Evolutionary conservation across 92 coral and sea anemone species (phyloP), one percentile per base, ranked within the genome.

Genomic region (Zoanthus sansibaricus): DNA sequence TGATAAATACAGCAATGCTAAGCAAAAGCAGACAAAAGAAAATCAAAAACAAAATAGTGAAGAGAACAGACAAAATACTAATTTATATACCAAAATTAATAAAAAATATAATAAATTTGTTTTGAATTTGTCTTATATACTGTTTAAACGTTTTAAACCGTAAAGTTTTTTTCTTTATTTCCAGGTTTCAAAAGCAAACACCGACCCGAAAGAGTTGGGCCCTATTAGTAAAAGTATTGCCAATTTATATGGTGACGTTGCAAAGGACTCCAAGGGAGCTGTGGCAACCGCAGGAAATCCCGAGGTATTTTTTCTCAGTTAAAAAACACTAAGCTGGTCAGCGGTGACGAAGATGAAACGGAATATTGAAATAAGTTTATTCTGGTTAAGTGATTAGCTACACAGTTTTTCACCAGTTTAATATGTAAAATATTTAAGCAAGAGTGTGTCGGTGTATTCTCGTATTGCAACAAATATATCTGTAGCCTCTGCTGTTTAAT

Each of bases 141-240:
- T 58, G 15, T 18, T 11, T 58, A 58, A 37, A 37, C 42, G 42
- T 37, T 37, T 2, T 37, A 17, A 62, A 62, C 69, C 6, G 0
- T 16, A 1, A 10, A 11, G 47, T 14, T 8, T 48, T 14, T 30
- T 30, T 25, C 13, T 49, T 76, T 14, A 49, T 16, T 79, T 77
- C n/a, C 59, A 97, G 99, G 96, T 97, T 88, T 98, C 97, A 17
- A 95, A 96, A 46, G 83, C 99, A 10, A 94, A 92, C 32, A 95
- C 98, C n/a, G 98, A 95, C 18, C 99, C 98, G 0, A 91, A 93
- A 18, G 92, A 95, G 76, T 97, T 97, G 49, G 99, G 98, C 30
- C 98, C 98, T 0, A 87, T 97, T 20, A 98, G 96, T 32, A 97
- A 97, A 76, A 96, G 95, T 76, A 90, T 97, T 82, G 95, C 97